These are phyloP conservation scores for Cheilosia impressa DNA, from an alignment of 2,888 invertebrate genomes.

Conservation along the genomic window DNA sequence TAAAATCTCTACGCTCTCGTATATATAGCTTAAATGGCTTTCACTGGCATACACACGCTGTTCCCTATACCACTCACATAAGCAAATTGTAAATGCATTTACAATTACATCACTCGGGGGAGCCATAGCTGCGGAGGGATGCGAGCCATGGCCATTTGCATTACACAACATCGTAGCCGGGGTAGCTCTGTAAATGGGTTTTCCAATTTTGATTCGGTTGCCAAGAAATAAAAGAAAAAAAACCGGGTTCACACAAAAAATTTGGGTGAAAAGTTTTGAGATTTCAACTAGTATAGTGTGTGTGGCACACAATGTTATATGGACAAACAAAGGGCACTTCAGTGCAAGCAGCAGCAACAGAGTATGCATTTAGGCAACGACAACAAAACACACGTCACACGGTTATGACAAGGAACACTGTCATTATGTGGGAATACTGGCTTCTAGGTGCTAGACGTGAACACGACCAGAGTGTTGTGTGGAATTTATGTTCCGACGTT, in stretches of 20 bases:
- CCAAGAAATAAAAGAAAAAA: constrained; percentile 49
- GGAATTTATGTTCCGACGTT: constrained; percentile 60
- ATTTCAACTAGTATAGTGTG: not conserved
- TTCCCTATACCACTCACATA: constrained; percentile 27
- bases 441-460: constrained; percentile 56
- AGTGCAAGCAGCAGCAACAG: constrained; percentile 50
- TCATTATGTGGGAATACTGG: constrained; percentile 50
- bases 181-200: constrained; percentile 69
- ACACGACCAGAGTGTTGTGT: constrained; percentile 67
- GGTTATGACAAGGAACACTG: constrained; percentile 70
- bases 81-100: constrained; percentile 75
- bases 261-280: constrained; percentile 48
- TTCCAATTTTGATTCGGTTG: constrained; percentile 69
- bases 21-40: constrained; percentile 73
- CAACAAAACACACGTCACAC: constrained; percentile 69
- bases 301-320: constrained; percentile 33
- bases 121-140: constrained; percentile 11
- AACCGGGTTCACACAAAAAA: constrained; percentile 10
- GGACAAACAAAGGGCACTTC: constrained; percentile 63
- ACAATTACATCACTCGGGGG: constrained; percentile 68
- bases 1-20: constrained; percentile 71
- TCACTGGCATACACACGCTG: constrained; percentile 45
- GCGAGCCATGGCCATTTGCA: constrained; percentile 58
- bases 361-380: constrained; percentile 60
- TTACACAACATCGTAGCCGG: constrained; percentile 44